Base-by-base conservation (phyloP, 2,797 vertebrate species). In the Sitta carolinensis region DNA sequence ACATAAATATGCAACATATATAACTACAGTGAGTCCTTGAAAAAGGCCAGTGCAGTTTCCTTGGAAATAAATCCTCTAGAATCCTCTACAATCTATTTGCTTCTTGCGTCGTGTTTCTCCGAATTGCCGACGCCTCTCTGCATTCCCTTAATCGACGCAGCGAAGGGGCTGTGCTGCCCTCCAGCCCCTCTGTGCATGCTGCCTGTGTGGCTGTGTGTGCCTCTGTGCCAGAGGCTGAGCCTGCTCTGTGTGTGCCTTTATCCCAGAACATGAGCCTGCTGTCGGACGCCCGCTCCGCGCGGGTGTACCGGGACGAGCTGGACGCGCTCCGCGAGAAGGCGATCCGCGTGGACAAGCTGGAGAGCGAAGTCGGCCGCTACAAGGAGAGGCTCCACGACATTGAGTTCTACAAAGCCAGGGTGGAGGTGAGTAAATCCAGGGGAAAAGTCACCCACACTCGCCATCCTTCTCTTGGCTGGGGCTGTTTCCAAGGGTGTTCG, bases 301-400 rank as follows among this genome's bases (percentile, higher is more conserved):
- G 99, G 92, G 98, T 99, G 57, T 99, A 99, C 85, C 97, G 99
- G 17, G 99, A 99, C 19, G 99, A 99, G 97, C 98, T 99, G 94
- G 99, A 99, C 30, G 98, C 98, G 4, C 98, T 99, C 64, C 97
- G 99, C 92, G 99, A 99, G 96, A 99, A 99, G 94, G 99, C 99
- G 5, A 97, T 99, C 92, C 98, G 98, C 7, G 99, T 99, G 9
- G 99, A 99, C 97, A 99, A 99, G 93, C 98, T 99, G 97, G 99
- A 99, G 98, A 99, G 99, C 34, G 99, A 99, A 97, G 98, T 99
- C 97, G 96, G 96, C 64, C 98, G 99, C 58, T 99, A 99, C 92
- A 99, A 99, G 95, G 99, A 99, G 95, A 98, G 98, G 48, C 98
- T 99, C n/a, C 99, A 99, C 14, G 99, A 99, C 97, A 99, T 99